phyloP scores from a whole-genome alignment of 2,113 vertebrate genomes.

The Gracilinanus agilis region DNA sequence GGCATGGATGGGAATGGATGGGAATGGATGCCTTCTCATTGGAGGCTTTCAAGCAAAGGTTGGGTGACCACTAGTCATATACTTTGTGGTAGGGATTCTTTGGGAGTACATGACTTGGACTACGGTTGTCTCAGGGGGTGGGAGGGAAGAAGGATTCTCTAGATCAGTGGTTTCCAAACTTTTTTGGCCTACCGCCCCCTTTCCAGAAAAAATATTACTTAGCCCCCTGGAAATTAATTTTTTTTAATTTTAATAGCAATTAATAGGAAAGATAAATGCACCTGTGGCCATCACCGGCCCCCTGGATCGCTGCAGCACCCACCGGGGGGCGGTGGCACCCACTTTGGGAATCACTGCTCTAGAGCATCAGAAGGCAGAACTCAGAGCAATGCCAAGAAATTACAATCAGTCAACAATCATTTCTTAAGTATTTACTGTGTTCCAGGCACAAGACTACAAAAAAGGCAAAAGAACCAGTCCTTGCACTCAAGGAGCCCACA shows the following conservation, averaged over 20 bases:
- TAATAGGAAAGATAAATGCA: no score
- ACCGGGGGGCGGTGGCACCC: no score
- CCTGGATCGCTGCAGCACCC: no score
- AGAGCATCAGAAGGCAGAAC: neutral
- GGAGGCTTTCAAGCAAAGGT: neutral
- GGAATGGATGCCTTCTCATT: neutral
- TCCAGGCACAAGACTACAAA: neutral
- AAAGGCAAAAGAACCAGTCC: neutral
- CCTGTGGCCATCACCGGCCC: no score
- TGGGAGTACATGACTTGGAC: neutral
- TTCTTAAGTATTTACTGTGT: neutral
- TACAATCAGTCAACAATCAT: neutral
- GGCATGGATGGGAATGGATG: neutral
- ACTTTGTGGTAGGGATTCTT: neutral
- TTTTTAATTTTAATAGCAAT: no score
- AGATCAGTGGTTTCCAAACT: no score
- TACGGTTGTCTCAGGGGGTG: neutral
- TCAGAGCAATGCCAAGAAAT: neutral
- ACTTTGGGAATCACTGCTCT: no score
- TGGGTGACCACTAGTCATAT: neutral
- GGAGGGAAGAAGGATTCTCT: no score
- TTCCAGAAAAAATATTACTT: no score
- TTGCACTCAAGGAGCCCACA: neutral
- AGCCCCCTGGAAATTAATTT: no score
- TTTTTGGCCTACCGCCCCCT: no score